Evolutionary conservation across 1,140 invertebrate genomes (phyloP).

Genomic region (Pygmarrhopalites habei): DNA sequence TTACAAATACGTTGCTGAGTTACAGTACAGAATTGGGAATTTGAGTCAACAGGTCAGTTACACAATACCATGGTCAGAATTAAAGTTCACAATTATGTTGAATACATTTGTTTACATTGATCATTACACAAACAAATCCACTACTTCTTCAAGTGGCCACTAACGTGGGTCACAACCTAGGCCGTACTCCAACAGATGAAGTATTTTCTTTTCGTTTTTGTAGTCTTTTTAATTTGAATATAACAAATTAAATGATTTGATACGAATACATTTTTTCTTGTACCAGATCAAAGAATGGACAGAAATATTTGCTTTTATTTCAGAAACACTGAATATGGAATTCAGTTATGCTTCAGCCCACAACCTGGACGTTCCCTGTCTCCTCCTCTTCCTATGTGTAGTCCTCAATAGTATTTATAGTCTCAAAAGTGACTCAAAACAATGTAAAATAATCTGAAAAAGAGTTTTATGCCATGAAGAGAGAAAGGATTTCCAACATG

Average conservation of each 20-base stretch:
- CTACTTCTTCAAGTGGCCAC: background rate
- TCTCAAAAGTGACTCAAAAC: no score
- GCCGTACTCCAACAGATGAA: background rate
- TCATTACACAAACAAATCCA: background rate
- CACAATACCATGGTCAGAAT: background rate
- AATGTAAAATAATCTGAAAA: no score
- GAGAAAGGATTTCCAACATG: no score
- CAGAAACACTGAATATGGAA: constrained; percentile 62
- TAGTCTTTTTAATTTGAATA: no score
- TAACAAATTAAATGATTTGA: constrained; percentile 6
- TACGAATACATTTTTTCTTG: no score
- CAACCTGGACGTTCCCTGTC: background rate
- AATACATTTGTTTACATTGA: background rate
- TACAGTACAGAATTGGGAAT: constrained; percentile 50
- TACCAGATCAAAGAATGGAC: constrained; percentile 80
- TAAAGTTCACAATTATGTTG: no score
- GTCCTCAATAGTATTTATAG: background rate
- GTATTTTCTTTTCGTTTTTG: background rate
- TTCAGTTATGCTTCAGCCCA: constrained; percentile 44
- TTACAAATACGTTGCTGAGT: constrained; percentile 56
- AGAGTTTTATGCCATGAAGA: no score
- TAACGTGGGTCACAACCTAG: background rate
- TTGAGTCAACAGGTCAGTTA: constrained; percentile 44
- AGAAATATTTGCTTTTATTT: constrained; percentile 79
- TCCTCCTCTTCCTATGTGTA: background rate